phyloP scores from a whole-genome alignment of 2,797 vertebrate genomes.

The Caiman crocodilus region DNA sequence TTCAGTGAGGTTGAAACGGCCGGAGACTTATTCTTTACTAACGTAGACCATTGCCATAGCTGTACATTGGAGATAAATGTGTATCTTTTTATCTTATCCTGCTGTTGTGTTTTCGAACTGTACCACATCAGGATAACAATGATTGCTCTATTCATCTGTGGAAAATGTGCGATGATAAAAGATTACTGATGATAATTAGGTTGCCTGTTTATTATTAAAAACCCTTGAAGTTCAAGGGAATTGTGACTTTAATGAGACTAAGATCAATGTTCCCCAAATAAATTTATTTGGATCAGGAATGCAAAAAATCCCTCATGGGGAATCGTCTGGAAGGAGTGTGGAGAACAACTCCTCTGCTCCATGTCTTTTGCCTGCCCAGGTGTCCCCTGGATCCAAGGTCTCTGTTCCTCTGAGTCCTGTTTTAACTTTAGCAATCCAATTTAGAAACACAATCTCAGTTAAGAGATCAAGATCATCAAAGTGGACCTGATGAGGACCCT shows the following conservation, averaged over 20 bases:
- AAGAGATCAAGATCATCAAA: background rate
- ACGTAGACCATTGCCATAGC: too few relatives aligned
- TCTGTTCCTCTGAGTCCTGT: rapidly evolving
- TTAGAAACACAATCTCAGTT: background rate
- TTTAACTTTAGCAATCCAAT: background rate
- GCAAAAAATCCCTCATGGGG: background rate
- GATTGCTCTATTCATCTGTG: background rate
- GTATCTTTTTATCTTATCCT: background rate
- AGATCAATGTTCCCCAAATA: background rate
- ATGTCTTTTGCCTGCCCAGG: rapidly evolving
- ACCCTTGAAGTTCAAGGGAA: too few relatives aligned
- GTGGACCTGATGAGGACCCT: background rate
- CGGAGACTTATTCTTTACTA: too few relatives aligned
- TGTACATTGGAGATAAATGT: too few relatives aligned
- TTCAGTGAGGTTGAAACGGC: too few relatives aligned
- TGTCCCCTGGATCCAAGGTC: background rate
- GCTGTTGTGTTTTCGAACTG: background rate
- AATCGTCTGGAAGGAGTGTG: background rate
- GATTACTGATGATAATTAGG: background rate
- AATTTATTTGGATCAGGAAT: background rate
- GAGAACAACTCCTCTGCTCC: background rate
- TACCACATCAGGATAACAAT: background rate
- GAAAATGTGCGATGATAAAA: background rate
- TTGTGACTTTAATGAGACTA: background rate
- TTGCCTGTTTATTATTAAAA: background rate